Conservation (phyloP, 2,113 vertebrate species). For the Euleptes europaea region DNA sequence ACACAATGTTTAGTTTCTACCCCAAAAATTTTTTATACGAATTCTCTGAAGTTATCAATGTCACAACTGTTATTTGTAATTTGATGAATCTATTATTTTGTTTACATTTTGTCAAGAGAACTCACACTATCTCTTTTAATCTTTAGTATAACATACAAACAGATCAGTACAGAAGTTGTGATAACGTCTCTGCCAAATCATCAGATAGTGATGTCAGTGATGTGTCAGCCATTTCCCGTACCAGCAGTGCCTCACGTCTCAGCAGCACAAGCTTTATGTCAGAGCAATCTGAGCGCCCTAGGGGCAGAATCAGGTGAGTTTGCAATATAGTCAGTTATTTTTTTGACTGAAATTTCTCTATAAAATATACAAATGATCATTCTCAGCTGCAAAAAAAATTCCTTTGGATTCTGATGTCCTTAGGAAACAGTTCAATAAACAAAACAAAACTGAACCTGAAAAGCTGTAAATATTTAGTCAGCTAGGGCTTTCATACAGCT, state of each 20-base stretch:
- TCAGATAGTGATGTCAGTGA: constrained; percentile 99
- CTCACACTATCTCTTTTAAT: constrained; percentile 76
- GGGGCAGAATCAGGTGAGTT: constrained; percentile 92
- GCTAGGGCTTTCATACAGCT: not conserved
- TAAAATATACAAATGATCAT: not conserved
- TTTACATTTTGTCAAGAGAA: constrained; percentile 31
- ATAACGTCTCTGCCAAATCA: constrained; percentile 94
- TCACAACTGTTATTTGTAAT: not conserved
- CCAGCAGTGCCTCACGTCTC: constrained; percentile 98
- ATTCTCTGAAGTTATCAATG: not conserved
- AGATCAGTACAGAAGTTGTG: constrained; percentile 92
- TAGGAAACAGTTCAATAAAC: not conserved
- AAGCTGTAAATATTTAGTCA: not conserved
- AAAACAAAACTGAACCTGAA: not conserved
- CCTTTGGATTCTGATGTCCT: not conserved
- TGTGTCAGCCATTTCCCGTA: constrained; percentile 91
- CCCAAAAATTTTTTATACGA: not conserved
- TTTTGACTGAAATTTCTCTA: not conserved
- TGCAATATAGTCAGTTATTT: not conserved
- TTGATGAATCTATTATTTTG: not conserved
- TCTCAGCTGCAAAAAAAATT: not conserved
- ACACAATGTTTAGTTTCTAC: not conserved
- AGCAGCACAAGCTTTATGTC: constrained; percentile 99
- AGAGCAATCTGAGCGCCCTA: constrained; percentile 93
- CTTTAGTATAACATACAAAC: constrained; percentile 87